Conservation (phyloP, 1,140 invertebrate species). For the Atta colombica region DNA sequence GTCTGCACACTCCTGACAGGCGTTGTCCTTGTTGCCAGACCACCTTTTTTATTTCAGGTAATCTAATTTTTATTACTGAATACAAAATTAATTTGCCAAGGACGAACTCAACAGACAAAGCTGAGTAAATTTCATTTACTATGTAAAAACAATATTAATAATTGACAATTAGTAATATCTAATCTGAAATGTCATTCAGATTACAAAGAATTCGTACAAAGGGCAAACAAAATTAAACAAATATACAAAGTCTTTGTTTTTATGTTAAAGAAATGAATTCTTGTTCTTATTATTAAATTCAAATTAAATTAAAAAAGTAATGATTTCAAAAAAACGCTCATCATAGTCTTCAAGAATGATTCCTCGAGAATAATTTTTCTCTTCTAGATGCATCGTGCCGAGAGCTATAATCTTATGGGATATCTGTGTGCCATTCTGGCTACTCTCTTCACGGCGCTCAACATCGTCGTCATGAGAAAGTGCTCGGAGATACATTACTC, state of each 20-base stretch:
- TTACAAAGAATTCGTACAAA: too few species aligned
- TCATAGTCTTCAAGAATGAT: not conserved
- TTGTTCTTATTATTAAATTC: not conserved
- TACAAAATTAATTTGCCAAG: not conserved
- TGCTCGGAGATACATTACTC: constrained; percentile 87
- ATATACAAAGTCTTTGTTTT: too few species aligned
- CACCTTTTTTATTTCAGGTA: constrained; percentile 87
- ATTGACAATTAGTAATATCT: not conserved
- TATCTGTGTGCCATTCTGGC: constrained; percentile 86
- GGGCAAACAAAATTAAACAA: too few species aligned
- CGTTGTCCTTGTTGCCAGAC: constrained; percentile 87
- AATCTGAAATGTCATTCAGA: too few species aligned
- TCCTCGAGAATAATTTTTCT: not conserved
- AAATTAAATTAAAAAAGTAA: not conserved
- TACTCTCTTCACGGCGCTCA: constrained; percentile 86
- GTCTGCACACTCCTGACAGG: constrained; percentile 86
- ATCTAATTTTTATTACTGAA: not conserved
- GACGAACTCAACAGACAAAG: not conserved
- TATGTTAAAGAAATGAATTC: too few species aligned
- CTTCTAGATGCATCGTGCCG: constrained; percentile 74
- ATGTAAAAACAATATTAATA: not conserved
- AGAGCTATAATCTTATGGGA: constrained; percentile 84
- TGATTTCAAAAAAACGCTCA: not conserved
- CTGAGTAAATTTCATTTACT: not conserved
- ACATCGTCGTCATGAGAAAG: constrained; percentile 87